Conservation (phyloP, 35 echinoderm and acorn worm genomes). For the Heliocidaris tuberculata region DNA sequence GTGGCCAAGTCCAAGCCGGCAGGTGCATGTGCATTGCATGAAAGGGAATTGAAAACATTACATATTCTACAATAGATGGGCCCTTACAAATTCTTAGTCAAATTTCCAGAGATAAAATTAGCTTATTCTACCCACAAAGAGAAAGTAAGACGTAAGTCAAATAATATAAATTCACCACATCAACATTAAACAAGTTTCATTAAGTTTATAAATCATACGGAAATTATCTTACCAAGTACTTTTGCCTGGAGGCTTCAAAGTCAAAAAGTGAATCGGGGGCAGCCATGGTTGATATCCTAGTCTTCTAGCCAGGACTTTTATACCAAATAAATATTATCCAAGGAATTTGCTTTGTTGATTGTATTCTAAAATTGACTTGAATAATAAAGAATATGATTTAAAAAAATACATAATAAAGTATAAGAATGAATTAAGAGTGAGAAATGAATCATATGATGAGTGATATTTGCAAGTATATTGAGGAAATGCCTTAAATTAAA, state of each 20-base stretch:
- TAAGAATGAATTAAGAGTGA: no score
- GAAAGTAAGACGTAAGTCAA: not conserved
- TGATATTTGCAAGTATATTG: no score
- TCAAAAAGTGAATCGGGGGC: not conserved
- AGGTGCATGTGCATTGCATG: no score
- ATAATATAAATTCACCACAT: not conserved
- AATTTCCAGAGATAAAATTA: not conserved
- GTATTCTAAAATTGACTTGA: no score
- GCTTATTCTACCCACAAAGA: not conserved
- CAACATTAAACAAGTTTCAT: not conserved
- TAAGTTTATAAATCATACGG: not conserved
- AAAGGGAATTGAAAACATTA: not conserved
- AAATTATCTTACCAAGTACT: slow-evolving; percentile 35
- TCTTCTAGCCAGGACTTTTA: no score
- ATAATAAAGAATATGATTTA: no score
- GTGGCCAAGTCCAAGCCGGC: no score
- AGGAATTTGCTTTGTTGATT: no score
- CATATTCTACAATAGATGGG: not conserved
- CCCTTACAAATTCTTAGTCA: not conserved
- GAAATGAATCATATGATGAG: no score
- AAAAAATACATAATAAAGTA: no score
- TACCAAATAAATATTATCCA: no score
- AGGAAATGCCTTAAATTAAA: no score
- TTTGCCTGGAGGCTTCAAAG: not conserved
- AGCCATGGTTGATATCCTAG: not conserved